These are phyloP conservation scores for Bothrops alternatus DNA, from an alignment of 2,797 vertebrate genomes.

Conservation along the genomic window DNA sequence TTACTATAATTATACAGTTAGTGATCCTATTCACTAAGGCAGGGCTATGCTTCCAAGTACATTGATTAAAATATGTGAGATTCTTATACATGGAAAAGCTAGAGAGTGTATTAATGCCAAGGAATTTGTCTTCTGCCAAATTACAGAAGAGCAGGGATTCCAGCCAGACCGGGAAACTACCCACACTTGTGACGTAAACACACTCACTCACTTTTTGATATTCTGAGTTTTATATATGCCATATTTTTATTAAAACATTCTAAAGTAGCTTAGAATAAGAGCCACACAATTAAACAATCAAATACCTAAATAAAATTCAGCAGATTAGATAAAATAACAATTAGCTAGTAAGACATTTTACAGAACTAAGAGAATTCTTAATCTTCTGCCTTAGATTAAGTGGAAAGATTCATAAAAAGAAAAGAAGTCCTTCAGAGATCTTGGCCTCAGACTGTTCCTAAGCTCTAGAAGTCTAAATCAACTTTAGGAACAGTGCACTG, in stretches of 20 bases:
- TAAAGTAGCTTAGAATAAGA: neutral
- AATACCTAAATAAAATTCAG: neutral
- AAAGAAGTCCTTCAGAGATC: neutral
- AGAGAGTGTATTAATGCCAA: slow-evolving; percentile 8
- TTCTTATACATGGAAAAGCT: neutral
- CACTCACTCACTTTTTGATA: neutral
- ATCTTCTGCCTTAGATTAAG: neutral
- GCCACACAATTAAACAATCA: neutral
- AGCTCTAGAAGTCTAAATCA: neutral
- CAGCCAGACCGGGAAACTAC: slow-evolving; percentile 2
- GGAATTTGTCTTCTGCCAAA: slow-evolving; percentile 8
- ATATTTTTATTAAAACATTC: neutral
- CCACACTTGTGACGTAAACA: neutral
- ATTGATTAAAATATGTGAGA: neutral
- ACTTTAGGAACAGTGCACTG: neutral
- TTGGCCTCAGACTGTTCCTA: neutral
- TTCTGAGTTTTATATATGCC: neutral
- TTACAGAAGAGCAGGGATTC: neutral
- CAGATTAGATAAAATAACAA: neutral
- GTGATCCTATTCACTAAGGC: rapidly evolving
- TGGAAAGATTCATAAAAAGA: neutral
- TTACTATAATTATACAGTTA: slow-evolving; percentile 28
- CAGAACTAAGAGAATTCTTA: neutral
- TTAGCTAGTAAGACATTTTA: neutral
- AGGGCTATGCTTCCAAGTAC: neutral